Conservation (phyloP, 2,113 vertebrate species). For the Ranitomeya imitator region DNA sequence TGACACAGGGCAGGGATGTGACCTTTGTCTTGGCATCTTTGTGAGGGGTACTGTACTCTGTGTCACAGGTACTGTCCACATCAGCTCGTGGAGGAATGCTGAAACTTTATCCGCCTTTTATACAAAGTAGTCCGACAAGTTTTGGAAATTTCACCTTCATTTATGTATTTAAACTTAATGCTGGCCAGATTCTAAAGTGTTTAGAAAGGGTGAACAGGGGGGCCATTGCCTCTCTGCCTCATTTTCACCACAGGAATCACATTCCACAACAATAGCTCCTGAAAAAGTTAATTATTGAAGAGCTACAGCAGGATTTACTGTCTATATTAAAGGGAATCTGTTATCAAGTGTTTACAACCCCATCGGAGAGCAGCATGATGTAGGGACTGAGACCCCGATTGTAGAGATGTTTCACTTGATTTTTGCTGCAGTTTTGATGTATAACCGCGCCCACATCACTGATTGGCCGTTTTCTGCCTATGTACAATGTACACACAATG, state of each 20-base stretch:
- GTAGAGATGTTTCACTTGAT: no score
- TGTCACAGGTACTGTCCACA: conserved; percentile 21
- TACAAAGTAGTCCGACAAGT: conserved; percentile 47
- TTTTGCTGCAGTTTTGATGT: no score
- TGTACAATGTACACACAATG: no score
- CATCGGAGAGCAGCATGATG: no score
- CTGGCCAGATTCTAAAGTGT: conserved; percentile 14
- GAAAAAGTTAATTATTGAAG: conserved; percentile 13
- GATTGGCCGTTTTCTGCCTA: no score
- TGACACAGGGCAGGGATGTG: conserved; percentile 25
- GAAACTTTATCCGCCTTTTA: conserved; percentile 49
- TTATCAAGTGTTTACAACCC: no score
- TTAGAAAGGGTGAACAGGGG: conserved; percentile 39
- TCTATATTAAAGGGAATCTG: no score
- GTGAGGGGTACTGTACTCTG: conserved; percentile 23
- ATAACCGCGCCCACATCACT: no score
- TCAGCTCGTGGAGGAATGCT: conserved; percentile 12
- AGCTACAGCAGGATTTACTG: not conserved
- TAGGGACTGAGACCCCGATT: no score
- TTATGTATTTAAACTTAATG: conserved; percentile 50
- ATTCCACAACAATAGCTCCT: not conserved
- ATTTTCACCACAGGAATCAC: conserved; percentile 42
- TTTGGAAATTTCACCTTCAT: conserved; percentile 43
- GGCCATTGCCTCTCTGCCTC: not conserved
- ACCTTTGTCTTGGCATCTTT: not conserved